Percentiles rank a stretch among this genome's conserved stretches.
Conservation (phyloP, 2,888 invertebrate species). For the Drosophila niveifrons region DNA sequence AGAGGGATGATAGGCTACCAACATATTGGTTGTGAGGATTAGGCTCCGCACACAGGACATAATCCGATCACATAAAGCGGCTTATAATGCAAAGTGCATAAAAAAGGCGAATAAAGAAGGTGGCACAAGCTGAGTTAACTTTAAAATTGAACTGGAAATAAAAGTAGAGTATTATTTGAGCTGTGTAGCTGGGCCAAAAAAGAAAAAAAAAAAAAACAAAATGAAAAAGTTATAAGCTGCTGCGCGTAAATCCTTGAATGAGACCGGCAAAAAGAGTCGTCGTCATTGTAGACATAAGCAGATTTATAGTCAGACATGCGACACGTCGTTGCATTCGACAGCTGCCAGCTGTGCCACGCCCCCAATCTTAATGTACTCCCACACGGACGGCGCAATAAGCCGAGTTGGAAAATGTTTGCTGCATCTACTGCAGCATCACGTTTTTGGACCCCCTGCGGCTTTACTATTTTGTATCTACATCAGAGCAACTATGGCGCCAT, state of each 20-base stretch:
- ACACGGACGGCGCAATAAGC: conserved; percentile 38
- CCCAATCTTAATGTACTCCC: conserved; percentile 35
- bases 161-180: conserved; percentile 27
- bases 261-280: conserved; percentile 25
- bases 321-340: conserved; percentile 54
- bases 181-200: conserved; percentile 26
- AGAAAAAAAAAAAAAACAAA: conserved; percentile 41
- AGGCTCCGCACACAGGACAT: conserved; percentile 74
- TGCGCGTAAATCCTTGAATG: conserved; percentile 51
- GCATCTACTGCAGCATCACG: conserved; percentile 60
- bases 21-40: conserved; percentile 51
- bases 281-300: conserved; percentile 44
- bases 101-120: conserved; percentile 18
- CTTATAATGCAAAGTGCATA: conserved; percentile 69
- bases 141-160: conserved; percentile 58
- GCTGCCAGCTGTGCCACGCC: conserved; percentile 41
- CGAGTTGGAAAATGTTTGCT: conserved; percentile 43
- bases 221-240: conserved; percentile 44
- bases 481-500: conserved; percentile 61
- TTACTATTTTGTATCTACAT: conserved; percentile 68
- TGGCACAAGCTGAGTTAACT: conserved; percentile 59
- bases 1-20: conserved; percentile 22
- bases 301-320: conserved; percentile 29
- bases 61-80: conserved; percentile 80
- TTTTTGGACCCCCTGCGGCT: conserved; percentile 64